Evolutionary conservation across 2,113 vertebrate species (phyloP), one percentile per base, ranked within the genome.

Genomic region (Syrrhaptes paradoxus): DNA sequence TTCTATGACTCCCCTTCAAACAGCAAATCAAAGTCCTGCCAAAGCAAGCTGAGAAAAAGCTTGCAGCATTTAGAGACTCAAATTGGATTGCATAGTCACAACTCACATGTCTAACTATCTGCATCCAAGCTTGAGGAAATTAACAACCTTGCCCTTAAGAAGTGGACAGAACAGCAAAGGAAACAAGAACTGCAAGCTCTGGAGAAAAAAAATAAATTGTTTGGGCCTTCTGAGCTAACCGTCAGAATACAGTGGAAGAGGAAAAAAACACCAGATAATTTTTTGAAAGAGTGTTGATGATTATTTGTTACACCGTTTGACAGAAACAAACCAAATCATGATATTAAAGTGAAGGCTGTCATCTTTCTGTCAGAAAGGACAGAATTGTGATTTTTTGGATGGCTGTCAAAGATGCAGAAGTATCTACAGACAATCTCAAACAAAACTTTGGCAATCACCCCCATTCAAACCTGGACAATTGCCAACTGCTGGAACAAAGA

Each of bases 21-120:
- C 45, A 94, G 52, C 18, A 78, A 67, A 21, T 38, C 26, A 55
- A 87, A 78, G 9, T 85, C 51, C 71, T 76, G 87, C 62, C 74
- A 82, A 71, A 96, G 55, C 43, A 87, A 91, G 76, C 87, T 71
- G 38, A 93, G 83, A 54, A 87, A 77, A 82, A 85, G 58, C 82
- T 76, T 85, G 66, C 49, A 78, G 87, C 9, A 4, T 6, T 89
- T 26, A 82, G 29, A 87, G 62, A 57, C 62, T 87, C 84, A 78
- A 71, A 82, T 0, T 79, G 75, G 85, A 90, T 32, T 57, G 62
- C 54, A 36, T 3, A 57, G 71, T 73, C 94, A 96, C 71, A 94
- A 82, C 41, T 14, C 49, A 20, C 24, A 41, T 57, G 75, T 68
- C 78, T 76, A 68, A 28, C 52, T 82, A 87, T 57, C 58, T 62